These are phyloP conservation scores for Drosophila ironensis DNA, from an alignment of 1,140 invertebrate species.

Conservation along the genomic window DNA sequence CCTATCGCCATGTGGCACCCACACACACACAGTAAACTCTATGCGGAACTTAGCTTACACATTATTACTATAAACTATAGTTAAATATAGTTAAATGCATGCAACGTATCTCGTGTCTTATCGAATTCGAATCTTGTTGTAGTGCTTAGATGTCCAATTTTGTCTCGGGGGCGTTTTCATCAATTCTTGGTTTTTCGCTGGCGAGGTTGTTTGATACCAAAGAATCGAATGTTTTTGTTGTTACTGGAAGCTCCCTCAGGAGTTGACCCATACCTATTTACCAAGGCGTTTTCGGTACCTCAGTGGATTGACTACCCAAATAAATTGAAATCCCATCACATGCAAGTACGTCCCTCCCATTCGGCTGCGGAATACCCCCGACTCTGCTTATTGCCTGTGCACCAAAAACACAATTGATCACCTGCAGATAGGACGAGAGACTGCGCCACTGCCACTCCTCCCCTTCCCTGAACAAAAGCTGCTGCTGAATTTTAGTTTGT, in stretches of 20 bases:
- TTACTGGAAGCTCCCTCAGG: too few species aligned
- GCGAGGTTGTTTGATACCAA: too few species aligned
- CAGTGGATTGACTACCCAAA: too few species aligned
- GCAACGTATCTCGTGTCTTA: constrained; percentile 25
- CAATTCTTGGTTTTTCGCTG: too few species aligned
- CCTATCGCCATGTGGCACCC: constrained; percentile 15
- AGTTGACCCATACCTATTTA: too few species aligned
- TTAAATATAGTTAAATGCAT: constrained; percentile 30
- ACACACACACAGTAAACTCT: constrained; percentile 21
- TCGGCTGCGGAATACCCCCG: constrained; percentile 1
- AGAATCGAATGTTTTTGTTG: too few species aligned
- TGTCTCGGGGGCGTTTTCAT: not conserved
- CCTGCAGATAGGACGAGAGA: constrained; percentile 15
- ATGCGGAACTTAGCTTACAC: constrained; percentile 40
- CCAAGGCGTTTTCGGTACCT: too few species aligned
- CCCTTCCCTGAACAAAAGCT: constrained; percentile 23
- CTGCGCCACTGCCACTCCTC: not conserved
- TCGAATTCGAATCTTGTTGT: constrained; percentile 27
- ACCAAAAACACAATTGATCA: constrained; percentile 18
- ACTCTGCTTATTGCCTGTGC: constrained; percentile 30
- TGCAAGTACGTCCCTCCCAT: too few species aligned
- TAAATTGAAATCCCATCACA: too few species aligned
- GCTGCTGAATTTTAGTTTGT: constrained; percentile 31
- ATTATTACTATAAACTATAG: constrained; percentile 23
- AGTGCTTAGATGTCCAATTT: constrained; percentile 27